Conservation (phyloP, 1,140 invertebrate genomes). For the Drosophila jambulina region DNA sequence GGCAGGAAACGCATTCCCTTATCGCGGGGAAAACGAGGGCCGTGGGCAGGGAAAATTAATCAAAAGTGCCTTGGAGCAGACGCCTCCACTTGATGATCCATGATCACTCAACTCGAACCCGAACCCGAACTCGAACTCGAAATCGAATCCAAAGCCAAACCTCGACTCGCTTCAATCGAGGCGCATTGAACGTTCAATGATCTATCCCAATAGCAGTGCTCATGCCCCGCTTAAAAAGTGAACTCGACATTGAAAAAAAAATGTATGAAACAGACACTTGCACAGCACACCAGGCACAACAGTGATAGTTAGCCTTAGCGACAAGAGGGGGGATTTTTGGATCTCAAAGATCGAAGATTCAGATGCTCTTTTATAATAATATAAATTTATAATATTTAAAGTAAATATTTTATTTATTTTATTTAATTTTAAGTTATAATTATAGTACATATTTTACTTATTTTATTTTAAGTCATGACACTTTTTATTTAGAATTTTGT, state of each 20-base stretch:
- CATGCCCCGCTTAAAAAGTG: conserved; percentile 74
- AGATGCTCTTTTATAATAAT: conserved; percentile 4
- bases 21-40: conserved; percentile 16
- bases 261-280: conserved; percentile 23
- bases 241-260: conserved; percentile 81
- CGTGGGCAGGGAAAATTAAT: conserved; percentile 65
- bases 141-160: neutral
- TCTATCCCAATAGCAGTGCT: conserved; percentile 72
- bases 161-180: conserved; percentile 38
- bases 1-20: conserved; percentile 69
- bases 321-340: neutral
- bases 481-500: too few species aligned
- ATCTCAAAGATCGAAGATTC: neutral
- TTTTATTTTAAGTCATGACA: too few species aligned
- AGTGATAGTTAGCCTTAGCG: conserved; percentile 18
- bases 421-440: too few species aligned
- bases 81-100: conserved; percentile 69
- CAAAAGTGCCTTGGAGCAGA: conserved; percentile 75
- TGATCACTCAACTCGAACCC: conserved; percentile 34
- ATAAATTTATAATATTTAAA: too few species aligned
- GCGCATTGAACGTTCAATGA: conserved; percentile 80
- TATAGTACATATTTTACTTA: too few species aligned
- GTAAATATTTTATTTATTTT: too few species aligned
- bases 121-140: neutral
- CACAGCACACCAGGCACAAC: neutral